A percentile compares a stretch with the other conserved stretches of the same genome.
These are phyloP conservation scores for Dicentrarchus labrax DNA, from an alignment of 2,113 vertebrate genomes.

Conservation along the genomic window DNA sequence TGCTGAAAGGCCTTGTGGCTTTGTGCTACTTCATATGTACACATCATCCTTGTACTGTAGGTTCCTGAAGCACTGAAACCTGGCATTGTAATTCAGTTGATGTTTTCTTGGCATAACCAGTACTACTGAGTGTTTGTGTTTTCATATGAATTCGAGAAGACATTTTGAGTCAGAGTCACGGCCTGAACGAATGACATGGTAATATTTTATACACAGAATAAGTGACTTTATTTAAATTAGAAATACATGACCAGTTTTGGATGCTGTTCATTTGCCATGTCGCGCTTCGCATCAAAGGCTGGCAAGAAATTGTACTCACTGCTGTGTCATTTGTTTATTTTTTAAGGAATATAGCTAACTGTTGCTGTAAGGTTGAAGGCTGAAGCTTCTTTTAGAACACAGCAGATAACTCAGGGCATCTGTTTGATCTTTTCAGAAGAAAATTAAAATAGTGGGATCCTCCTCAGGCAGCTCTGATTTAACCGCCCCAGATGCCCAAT, in stretches of 20 bases:
- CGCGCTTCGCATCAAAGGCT: neutral
- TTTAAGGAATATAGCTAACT: constrained; percentile 2
- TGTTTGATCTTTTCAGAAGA: constrained; percentile 59
- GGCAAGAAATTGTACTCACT: neutral
- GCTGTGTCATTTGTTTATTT: constrained; percentile 24
- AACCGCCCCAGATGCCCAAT: constrained; percentile 20
- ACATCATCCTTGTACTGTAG: neutral
- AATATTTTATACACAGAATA: neutral
- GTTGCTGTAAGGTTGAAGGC: constrained; percentile 24
- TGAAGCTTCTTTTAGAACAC: constrained; percentile 38
- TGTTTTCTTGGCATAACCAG: neutral
- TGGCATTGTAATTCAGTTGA: neutral
- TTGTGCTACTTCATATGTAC: neutral
- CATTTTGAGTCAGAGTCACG: neutral
- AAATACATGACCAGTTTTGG: neutral
- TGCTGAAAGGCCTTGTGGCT: neutral
- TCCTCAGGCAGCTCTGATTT: constrained; percentile 38
- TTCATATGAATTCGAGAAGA: neutral
- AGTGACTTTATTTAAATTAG: neutral
- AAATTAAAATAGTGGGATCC: constrained; percentile 42
- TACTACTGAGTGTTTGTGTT: neutral
- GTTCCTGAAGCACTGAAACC: neutral
- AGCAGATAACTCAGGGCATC: constrained; percentile 31
- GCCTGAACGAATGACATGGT: neutral
- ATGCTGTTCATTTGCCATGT: neutral